Evolutionary conservation across 2,113 vertebrate species (phyloP).

Genomic region (Albula goreensis): DNA sequence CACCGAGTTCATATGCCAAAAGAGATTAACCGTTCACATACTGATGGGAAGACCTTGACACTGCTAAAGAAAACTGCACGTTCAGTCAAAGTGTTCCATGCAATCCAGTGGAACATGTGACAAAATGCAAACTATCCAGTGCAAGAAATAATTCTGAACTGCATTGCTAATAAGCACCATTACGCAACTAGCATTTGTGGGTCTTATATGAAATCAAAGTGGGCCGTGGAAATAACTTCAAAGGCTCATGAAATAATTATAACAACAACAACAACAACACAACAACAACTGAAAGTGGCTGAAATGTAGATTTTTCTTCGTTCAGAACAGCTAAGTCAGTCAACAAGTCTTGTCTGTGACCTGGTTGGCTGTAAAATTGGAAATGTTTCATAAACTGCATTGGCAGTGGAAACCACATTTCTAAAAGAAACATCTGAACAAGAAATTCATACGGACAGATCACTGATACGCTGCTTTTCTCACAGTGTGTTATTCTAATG

Average conservation of each 20-base stretch:
- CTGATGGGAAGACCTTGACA: not conserved
- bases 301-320: not conserved
- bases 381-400: not conserved
- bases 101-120: not conserved
- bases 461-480: not conserved
- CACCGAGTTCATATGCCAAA: not conserved
- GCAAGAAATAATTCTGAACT: constrained; percentile 7
- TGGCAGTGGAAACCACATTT: not conserved
- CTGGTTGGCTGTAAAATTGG: not conserved
- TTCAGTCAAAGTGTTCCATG: not conserved
- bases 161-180: constrained; percentile 36
- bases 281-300: constrained; percentile 31
- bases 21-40: not conserved
- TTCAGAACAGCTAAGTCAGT: not conserved
- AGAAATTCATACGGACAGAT: not conserved
- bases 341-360: not conserved
- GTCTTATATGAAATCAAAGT: constrained; percentile 37
- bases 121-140: not conserved
- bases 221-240: constrained; percentile 39
- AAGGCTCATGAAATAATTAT: constrained; percentile 39
- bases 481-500: not conserved
- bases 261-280: constrained; percentile 24
- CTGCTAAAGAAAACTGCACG: not conserved
- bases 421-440: not conserved
- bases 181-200: constrained; percentile 29